These are phyloP conservation scores for Casuarius casuarius DNA, from an alignment of 2,113 vertebrate genomes.

Conservation along the genomic window DNA sequence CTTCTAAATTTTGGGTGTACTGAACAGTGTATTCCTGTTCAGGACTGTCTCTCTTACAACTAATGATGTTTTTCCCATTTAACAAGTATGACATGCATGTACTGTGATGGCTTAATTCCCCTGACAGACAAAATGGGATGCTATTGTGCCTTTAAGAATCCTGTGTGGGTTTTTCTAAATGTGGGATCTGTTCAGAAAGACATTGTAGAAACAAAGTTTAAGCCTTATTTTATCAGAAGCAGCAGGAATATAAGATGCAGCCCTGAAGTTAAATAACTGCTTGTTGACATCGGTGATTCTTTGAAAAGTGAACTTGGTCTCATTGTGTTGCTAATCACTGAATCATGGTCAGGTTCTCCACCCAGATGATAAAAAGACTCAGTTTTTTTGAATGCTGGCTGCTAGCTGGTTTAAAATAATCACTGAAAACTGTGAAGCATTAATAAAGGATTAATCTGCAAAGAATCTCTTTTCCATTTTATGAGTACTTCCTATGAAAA, in stretches of 20 bases:
- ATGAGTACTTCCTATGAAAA: rapidly evolving
- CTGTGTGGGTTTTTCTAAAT: neutral
- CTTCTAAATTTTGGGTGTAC: neutral
- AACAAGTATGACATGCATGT: neutral
- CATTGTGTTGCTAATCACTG: neutral
- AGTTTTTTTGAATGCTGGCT: neutral
- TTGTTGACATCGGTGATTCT: neutral
- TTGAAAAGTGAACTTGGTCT: neutral
- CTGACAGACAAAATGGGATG: neutral
- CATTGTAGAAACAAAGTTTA: neutral
- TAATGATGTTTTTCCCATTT: too few relatives aligned
- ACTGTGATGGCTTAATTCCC: neutral
- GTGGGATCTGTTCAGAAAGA: neutral
- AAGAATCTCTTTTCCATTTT: neutral
- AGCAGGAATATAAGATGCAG: neutral
- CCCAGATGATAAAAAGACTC: neutral
- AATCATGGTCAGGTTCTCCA: neutral
- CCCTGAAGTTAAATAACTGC: neutral
- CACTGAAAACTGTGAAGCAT: neutral
- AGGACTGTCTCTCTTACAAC: neutral
- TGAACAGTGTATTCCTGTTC: rapidly evolving
- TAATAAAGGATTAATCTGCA: neutral
- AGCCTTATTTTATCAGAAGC: neutral
- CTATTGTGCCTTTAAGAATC: neutral
- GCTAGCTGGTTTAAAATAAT: neutral